Conservation (phyloP, 2,113 vertebrate genomes). For the Cinclus cinclus region DNA sequence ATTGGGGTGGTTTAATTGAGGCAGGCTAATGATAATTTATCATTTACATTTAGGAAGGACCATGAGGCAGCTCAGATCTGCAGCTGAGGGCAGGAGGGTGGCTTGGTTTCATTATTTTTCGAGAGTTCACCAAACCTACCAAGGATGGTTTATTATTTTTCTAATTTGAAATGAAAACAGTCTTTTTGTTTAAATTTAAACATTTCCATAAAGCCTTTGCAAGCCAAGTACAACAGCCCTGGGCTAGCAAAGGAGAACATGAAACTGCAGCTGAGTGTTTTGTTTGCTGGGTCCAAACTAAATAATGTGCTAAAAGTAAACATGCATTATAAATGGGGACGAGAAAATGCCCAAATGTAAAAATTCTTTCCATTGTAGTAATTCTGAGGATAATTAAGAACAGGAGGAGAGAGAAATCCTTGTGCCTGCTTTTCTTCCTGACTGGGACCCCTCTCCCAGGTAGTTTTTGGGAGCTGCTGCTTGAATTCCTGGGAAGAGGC, state of each 20-base stretch:
- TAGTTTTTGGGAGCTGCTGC: not conserved
- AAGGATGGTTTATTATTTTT: constrained; percentile 37
- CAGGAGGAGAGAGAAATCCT: constrained; percentile 1
- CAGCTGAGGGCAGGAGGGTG: not conserved
- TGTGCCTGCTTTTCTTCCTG: not conserved
- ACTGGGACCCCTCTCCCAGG: not conserved
- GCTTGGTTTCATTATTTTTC: not conserved
- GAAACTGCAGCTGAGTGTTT: constrained; percentile 55
- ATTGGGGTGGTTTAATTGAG: constrained; percentile 24
- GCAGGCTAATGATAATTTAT: constrained; percentile 18
- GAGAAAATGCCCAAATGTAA: constrained; percentile 16
- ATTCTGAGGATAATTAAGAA: constrained; percentile 42
- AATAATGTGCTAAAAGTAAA: constrained; percentile 68
- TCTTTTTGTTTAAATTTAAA: constrained; percentile 60
- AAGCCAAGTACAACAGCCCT: constrained; percentile 54
- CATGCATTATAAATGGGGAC: constrained; percentile 41
- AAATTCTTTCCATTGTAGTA: constrained; percentile 65
- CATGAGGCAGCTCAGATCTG: not conserved
- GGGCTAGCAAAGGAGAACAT: constrained; percentile 21
- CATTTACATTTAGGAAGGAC: not conserved
- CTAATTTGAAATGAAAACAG: constrained; percentile 52
- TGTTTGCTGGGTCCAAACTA: constrained; percentile 53
- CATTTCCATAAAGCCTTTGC: constrained; percentile 54
- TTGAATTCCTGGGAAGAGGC: not conserved
- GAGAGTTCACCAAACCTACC: constrained; percentile 2